Evolutionary conservation across 2,888 invertebrate species (phyloP).

Genomic region (Cantharis lateralis): DNA sequence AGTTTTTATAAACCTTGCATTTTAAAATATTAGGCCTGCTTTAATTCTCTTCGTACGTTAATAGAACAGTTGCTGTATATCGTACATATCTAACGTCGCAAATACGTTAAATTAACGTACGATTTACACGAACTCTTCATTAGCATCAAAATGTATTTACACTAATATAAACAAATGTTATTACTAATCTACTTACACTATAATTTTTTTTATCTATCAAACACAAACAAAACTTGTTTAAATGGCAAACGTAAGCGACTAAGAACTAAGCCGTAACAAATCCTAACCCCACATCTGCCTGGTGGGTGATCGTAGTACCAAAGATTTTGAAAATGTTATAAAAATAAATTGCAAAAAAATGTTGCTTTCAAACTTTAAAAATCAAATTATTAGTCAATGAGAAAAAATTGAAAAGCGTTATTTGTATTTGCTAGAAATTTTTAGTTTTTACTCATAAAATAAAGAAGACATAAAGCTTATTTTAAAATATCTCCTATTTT

Average conservation of each 20-base stretch:
- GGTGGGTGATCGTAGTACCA: not conserved
- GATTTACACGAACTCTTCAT: not conserved
- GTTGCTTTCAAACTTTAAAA: not conserved
- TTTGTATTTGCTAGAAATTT: not conserved
- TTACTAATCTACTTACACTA: not conserved
- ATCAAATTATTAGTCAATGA: not conserved
- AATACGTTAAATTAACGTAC: not conserved
- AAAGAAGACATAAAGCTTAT: not conserved
- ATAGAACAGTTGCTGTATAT: not conserved
- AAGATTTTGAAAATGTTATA: not conserved
- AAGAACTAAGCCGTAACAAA: not conserved
- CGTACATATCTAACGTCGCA: not conserved
- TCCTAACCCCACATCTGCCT: not conserved
- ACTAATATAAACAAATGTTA: not conserved
- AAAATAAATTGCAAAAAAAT: not conserved
- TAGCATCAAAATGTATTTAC: not conserved
- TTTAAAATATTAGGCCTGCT: not conserved
- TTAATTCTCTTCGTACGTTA: not conserved
- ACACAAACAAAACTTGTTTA: not conserved
- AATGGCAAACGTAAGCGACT: not conserved
- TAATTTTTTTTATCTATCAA: not conserved
- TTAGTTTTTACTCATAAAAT: not conserved
- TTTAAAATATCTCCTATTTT: not conserved
- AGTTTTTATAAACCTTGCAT: not conserved
- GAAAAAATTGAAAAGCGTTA: not conserved